phyloP scores from a whole-genome alignment of 2,797 vertebrate species.

The Poeciliopsis paucimaculata region DNA sequence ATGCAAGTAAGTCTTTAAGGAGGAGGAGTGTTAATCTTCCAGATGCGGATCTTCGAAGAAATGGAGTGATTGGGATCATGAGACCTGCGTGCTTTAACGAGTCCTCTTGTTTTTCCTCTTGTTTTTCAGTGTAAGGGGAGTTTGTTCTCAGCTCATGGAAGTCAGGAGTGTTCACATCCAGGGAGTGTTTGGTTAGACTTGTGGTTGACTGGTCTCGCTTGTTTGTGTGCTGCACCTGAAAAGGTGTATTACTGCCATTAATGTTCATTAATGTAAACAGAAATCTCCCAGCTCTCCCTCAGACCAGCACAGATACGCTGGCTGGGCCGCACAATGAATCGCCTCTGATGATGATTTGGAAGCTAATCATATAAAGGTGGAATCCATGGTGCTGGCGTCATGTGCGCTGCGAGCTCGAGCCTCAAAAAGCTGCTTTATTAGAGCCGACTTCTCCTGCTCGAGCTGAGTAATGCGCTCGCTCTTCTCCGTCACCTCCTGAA shows the following conservation, averaged over 20 bases:
- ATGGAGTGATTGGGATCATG: conserved; percentile 28
- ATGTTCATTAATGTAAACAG: conserved; percentile 54
- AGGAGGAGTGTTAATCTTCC: conserved; percentile 20
- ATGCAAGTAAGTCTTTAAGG: conserved; percentile 17
- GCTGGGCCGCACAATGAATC: conserved; percentile 1
- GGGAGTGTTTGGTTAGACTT: conserved; percentile 38
- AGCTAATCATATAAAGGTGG: conserved; percentile 91
- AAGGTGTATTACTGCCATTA: conserved; percentile 59
- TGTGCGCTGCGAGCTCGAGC: conserved; percentile 84
- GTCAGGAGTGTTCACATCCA: conserved; percentile 36
- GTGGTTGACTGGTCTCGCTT: conserved; percentile 71
- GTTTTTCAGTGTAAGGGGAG: conserved; percentile 18
- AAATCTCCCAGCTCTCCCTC: conserved; percentile 40
- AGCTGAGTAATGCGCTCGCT: conserved; percentile 93
- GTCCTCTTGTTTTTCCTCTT: conserved; percentile 10
- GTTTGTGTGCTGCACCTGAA: conserved; percentile 30
- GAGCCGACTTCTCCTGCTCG: conserved; percentile 93
- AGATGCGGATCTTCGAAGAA: conserved; percentile 53
- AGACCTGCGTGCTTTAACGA: conserved; percentile 17
- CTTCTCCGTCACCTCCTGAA: conserved; percentile 92
- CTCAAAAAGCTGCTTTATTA: conserved; percentile 97
- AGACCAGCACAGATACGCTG: conserved; percentile 12
- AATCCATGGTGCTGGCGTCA: conserved; percentile 88
- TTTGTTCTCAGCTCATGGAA: conserved; percentile 7
- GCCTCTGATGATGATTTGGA: neutral